Conservation (phyloP, 2,113 vertebrate genomes). For the Sarotherodon lohbergeri region DNA sequence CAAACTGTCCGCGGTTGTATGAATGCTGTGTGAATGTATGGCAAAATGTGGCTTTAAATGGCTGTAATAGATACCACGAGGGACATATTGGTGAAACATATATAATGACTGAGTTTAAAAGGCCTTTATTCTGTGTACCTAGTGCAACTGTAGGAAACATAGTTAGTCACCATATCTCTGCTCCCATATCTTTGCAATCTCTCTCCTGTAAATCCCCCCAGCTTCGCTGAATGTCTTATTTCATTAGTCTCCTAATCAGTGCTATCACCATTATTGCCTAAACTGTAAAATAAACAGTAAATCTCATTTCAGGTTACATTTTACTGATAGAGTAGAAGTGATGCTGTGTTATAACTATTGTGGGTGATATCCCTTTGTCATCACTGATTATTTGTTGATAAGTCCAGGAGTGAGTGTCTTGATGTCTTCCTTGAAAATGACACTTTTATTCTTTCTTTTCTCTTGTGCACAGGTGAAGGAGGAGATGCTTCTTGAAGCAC, state of each 20-base stretch:
- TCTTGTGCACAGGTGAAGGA: constrained; percentile 84
- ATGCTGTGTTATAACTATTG: not conserved
- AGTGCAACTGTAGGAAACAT: not conserved
- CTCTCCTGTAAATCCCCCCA: not conserved
- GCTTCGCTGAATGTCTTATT: not conserved
- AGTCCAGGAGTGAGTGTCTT: not conserved
- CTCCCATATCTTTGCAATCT: not conserved
- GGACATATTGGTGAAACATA: not conserved
- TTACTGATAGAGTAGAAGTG: not conserved
- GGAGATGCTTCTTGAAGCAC: constrained; percentile 94
- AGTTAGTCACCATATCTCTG: not conserved
- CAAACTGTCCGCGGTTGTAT: not conserved
- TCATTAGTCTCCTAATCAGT: not conserved
- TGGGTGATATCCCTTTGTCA: not conserved
- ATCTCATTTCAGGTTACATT: not conserved
- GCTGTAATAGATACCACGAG: not conserved
- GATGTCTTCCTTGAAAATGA: not conserved
- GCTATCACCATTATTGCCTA: not conserved
- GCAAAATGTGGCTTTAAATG: not conserved
- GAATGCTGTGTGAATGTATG: not conserved
- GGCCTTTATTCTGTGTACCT: not conserved
- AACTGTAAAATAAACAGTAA: not conserved
- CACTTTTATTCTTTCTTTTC: not conserved
- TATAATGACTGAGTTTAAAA: not conserved
- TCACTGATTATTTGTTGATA: not conserved